Conservation (phyloP, 2,888 invertebrate genomes). For the Omphaloscelis lunosa region DNA sequence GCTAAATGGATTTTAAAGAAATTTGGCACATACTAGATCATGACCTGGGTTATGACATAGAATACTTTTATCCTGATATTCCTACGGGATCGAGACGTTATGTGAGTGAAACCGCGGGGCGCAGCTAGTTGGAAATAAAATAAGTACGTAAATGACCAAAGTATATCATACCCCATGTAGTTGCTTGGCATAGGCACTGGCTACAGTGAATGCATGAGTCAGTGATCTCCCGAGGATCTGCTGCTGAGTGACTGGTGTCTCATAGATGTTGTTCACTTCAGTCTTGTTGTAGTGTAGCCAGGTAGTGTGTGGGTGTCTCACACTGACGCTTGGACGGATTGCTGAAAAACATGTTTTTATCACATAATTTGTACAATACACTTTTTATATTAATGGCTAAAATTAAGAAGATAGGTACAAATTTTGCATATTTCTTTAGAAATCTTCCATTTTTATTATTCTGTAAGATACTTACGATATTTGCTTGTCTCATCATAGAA, state of each 20-base stretch:
- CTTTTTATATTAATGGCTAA: too few species aligned
- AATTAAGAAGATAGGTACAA: background rate
- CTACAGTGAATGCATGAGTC: conserved; percentile 94
- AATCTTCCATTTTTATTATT: background rate
- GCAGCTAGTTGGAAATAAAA: background rate
- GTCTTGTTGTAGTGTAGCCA: conserved; percentile 93
- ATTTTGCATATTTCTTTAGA: background rate
- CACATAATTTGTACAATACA: background rate
- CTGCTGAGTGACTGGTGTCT: conserved; percentile 91
- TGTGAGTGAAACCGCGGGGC: too few species aligned
- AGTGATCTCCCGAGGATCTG: conserved; percentile 93
- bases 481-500: conserved; percentile 92
- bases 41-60: too few species aligned
- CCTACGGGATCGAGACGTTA: too few species aligned
- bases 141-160: background rate
- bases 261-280: conserved; percentile 92
- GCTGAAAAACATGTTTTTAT: conserved; percentile 81
- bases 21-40: too few species aligned
- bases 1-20: too few species aligned
- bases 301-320: conserved; percentile 94
- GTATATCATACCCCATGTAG: conserved; percentile 92
- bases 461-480: conserved; percentile 93
- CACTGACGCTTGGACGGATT: conserved; percentile 82
- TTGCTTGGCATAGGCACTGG: conserved; percentile 94
- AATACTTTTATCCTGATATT: too few species aligned